Evolutionary conservation across 64 coral and sea anemone species (phyloP).

Genomic region (Orbicella faveolata): DNA sequence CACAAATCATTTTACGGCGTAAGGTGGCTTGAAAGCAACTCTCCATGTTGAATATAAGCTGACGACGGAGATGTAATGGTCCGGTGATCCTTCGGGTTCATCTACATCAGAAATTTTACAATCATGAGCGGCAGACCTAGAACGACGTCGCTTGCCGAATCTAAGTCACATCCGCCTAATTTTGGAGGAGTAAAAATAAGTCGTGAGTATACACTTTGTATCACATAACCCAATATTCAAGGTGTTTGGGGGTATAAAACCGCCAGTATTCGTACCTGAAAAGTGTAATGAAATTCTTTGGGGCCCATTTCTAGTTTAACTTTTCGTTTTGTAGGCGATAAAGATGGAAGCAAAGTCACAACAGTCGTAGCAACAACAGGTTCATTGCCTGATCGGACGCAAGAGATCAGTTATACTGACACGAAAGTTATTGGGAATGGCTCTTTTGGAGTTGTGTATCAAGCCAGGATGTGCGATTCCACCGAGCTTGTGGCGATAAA

Average conservation of each 20-base stretch:
- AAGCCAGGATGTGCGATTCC: slow-evolving; percentile 95
- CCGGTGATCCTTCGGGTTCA: slow-evolving; percentile 61
- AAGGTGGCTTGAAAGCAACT: slow-evolving; percentile 87
- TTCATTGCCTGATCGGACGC: slow-evolving; percentile 95
- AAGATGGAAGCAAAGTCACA: slow-evolving; percentile 98
- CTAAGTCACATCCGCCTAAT: slow-evolving; percentile 78
- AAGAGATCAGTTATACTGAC: slow-evolving; percentile 99
- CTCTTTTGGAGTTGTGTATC: slow-evolving; percentile 98
- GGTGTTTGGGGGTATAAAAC: slow-evolving; percentile 10
- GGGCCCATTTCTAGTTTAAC: not conserved
- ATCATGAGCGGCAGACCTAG: slow-evolving; percentile 97
- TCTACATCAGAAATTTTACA: slow-evolving; percentile 65
- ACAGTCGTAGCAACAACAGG: slow-evolving; percentile 97
- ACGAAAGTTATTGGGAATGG: slow-evolving; percentile 99
- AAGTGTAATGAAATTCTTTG: not conserved
- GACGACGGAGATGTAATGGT: slow-evolving; percentile 89
- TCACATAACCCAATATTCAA: slow-evolving; percentile 47
- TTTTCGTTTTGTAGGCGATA: slow-evolving; percentile 86
- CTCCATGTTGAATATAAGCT: slow-evolving; percentile 91
- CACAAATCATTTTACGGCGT: slow-evolving; percentile 78
- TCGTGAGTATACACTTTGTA: slow-evolving; percentile 79
- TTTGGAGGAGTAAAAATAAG: slow-evolving; percentile 98
- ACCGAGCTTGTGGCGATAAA: slow-evolving; percentile 96
- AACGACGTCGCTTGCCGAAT: slow-evolving; percentile 99
- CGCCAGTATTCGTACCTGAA: not conserved